Conservation (phyloP, 2,888 invertebrate genomes). For the Lasioglossum zephyrum region DNA sequence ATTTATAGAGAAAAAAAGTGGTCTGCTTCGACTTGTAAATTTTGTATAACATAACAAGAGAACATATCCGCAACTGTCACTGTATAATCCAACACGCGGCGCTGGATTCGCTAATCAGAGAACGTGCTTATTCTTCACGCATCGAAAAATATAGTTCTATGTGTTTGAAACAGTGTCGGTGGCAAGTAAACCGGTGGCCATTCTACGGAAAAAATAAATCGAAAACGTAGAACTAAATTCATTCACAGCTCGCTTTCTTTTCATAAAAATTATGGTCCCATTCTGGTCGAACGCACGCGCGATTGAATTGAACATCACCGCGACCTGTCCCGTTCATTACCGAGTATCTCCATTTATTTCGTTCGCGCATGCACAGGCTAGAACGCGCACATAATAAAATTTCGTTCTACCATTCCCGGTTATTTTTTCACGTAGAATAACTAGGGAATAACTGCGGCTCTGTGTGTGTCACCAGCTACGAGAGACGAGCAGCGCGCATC, state of each 20-base stretch:
- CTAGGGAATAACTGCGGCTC: background rate
- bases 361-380: background rate
- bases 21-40: background rate
- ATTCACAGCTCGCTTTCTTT: background rate
- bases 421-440: slow-evolving; percentile 2
- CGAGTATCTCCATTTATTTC: background rate
- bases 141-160: background rate
- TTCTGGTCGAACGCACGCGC: background rate
- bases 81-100: too few relatives aligned
- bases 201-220: background rate
- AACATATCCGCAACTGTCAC: background rate
- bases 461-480: background rate
- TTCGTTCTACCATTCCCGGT: background rate
- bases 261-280: background rate
- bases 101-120: background rate
- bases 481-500: background rate
- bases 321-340: background rate
- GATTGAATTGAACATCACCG: background rate
- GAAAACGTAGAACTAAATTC: background rate
- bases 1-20: background rate
- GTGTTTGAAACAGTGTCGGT: background rate
- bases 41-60: background rate
- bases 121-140: background rate
- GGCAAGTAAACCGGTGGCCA: too few relatives aligned
- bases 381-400: background rate